These are phyloP conservation scores for Hymenochirus boettgeri DNA, from an alignment of 2,113 vertebrate species.

Conservation along the genomic window DNA sequence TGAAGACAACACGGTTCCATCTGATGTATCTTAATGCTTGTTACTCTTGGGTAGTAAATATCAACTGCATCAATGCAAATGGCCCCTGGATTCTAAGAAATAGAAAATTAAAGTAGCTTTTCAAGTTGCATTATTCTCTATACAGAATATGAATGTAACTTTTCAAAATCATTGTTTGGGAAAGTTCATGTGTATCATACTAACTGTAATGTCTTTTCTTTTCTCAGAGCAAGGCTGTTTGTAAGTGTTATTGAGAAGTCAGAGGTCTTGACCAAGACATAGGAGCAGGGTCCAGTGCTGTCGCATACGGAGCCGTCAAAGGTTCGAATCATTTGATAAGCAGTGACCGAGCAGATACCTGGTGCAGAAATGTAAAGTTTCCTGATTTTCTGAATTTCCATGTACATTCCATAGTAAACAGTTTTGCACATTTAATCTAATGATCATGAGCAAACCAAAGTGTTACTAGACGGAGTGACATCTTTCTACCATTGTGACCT, in stretches of 20 bases:
- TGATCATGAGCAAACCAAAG: no score
- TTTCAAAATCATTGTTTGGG: no score
- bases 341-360: conserved; percentile 35
- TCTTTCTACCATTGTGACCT: no score
- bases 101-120: neutral
- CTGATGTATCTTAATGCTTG: neutral
- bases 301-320: conserved; percentile 36
- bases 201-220: neutral
- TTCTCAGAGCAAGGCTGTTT: conserved; percentile 11
- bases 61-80: conserved; percentile 33
- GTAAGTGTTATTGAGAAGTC: conserved; percentile 14
- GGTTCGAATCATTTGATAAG: conserved; percentile 35
- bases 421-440: no score
- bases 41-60: conserved; percentile 10
- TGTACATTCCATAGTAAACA: no score
- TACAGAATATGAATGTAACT: no score
- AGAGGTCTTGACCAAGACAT: conserved; percentile 23
- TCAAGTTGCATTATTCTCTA: no score
- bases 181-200: neutral
- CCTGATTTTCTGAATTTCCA: no score
- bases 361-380: neutral
- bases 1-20: conserved; percentile 7
- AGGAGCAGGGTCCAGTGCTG: conserved; percentile 9
- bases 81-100: conserved; percentile 17
- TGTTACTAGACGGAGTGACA: no score